Evolutionary conservation across 1,140 invertebrate genomes (phyloP).

Genomic region (Halesus radiatus): DNA sequence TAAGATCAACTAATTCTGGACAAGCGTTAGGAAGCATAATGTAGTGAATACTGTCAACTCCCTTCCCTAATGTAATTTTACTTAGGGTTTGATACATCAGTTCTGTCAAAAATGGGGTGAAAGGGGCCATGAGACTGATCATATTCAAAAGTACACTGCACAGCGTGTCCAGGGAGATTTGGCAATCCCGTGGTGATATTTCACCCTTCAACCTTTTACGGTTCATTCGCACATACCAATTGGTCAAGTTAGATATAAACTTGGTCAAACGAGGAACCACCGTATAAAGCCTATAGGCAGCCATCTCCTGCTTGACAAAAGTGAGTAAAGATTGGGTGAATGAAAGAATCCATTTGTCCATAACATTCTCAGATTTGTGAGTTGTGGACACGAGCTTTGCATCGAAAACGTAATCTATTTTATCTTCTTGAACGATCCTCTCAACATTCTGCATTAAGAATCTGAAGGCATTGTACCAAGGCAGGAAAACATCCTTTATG

Average conservation of each 20-base stretch:
- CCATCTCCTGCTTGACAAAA: slow-evolving; percentile 95
- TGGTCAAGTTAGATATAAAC: slow-evolving; percentile 97
- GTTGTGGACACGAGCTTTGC: slow-evolving; percentile 65
- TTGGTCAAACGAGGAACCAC: slow-evolving; percentile 94
- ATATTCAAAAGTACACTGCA: slow-evolving; percentile 92
- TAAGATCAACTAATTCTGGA: slow-evolving; percentile 82
- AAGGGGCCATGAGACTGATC: slow-evolving; percentile 94
- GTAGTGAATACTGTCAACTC: slow-evolving; percentile 87
- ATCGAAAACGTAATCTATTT: slow-evolving; percentile 75
- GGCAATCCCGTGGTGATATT: slow-evolving; percentile 82
- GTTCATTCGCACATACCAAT: slow-evolving; percentile 99
- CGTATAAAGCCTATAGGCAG: slow-evolving; percentile 93
- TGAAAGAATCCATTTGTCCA: slow-evolving; percentile 98
- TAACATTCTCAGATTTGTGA: slow-evolving; percentile 81
- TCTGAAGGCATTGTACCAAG: slow-evolving; percentile 99
- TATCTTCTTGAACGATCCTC: slow-evolving; percentile 81
- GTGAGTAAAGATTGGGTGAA: slow-evolving; percentile 93
- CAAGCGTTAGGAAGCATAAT: slow-evolving; percentile 87
- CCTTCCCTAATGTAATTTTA: slow-evolving; percentile 66
- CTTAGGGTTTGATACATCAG: slow-evolving; percentile 93
- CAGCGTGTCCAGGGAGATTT: slow-evolving; percentile 88
- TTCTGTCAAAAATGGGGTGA: slow-evolving; percentile 97
- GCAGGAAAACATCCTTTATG: slow-evolving; percentile 97
- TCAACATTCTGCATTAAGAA: slow-evolving; percentile 96
- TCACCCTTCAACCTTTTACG: slow-evolving; percentile 94